A percentile compares a stretch with the other conserved stretches of the same genome.
phyloP scores from a whole-genome alignment of 2,797 vertebrate species.

The Channa striata region DNA sequence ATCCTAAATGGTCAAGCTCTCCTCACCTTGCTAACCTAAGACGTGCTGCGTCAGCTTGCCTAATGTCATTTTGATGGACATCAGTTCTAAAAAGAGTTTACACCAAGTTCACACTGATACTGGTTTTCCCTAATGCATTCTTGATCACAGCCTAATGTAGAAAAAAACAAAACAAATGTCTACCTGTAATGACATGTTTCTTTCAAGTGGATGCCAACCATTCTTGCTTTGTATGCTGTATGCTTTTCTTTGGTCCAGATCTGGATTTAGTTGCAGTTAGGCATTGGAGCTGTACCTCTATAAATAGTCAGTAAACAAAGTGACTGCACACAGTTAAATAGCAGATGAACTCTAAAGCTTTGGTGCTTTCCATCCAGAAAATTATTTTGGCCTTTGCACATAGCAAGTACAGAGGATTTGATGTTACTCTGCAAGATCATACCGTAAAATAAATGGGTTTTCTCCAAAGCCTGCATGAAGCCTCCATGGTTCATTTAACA shows the following conservation, averaged over 20 bases:
- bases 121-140: conserved; percentile 1
- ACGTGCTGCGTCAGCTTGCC: conserved; percentile 12
- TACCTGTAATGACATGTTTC: not conserved
- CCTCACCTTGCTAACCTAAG: conserved; percentile 11
- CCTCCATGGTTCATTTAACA: not conserved
- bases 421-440: not conserved
- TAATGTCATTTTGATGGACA: conserved; percentile 23
- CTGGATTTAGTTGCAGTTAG: too few species aligned
- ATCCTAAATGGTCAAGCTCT: conserved; percentile 11
- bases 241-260: not conserved
- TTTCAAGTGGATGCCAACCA: conserved; percentile 5
- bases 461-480: too few species aligned
- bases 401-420: not conserved
- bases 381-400: not conserved
- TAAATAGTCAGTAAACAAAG: not conserved
- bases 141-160: not conserved
- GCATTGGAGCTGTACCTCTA: too few species aligned
- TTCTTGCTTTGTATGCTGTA: not conserved
- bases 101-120: conserved; percentile 55
- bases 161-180: not conserved
- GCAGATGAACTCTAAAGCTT: not conserved
- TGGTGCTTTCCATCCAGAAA: not conserved
- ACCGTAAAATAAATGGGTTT: not conserved
- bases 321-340: not conserved
- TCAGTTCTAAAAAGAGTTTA: conserved; percentile 34